phyloP scores from a whole-genome alignment of 2,888 invertebrate genomes.

The Brachypterus glaber region DNA sequence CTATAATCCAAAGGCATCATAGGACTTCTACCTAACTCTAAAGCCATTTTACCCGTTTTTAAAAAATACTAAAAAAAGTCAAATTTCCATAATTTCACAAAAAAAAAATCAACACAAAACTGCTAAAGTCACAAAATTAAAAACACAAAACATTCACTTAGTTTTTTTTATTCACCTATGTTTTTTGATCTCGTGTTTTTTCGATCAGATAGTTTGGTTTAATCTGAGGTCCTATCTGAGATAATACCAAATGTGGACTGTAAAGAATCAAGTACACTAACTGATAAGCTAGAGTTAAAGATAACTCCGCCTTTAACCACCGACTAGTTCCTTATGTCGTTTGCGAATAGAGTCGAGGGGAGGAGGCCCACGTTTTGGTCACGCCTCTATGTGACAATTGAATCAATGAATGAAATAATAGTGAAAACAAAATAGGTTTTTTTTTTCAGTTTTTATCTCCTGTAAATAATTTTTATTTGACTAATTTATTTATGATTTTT shows the following conservation, averaged over 20 bases:
- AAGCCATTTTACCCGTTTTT: conserved; percentile 35
- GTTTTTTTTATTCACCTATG: no score
- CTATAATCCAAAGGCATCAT: conserved; percentile 61
- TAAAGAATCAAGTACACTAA: conserved; percentile 29
- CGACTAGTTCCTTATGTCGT: conserved; percentile 13
- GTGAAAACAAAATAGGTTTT: conserved; percentile 21
- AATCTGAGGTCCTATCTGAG: no score
- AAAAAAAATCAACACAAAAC: no score
- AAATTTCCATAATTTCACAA: background rate
- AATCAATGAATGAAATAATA: conserved; percentile 36
- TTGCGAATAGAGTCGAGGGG: conserved; percentile 16
- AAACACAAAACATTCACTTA: background rate
- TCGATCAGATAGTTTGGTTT: no score
- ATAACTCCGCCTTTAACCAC: no score
- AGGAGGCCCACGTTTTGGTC: conserved; percentile 14
- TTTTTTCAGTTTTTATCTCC: no score
- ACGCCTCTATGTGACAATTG: conserved; percentile 29
- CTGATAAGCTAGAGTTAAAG: conserved; percentile 28
- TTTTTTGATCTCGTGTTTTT: no score
- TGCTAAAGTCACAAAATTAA: background rate
- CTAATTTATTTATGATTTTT: no score
- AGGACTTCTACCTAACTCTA: conserved; percentile 50
- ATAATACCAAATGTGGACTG: no score
- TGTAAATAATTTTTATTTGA: no score
- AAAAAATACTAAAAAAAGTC: background rate